Evolutionary conservation across 2,888 invertebrate genomes (phyloP).

Genomic region (Tribolium freemani): DNA sequence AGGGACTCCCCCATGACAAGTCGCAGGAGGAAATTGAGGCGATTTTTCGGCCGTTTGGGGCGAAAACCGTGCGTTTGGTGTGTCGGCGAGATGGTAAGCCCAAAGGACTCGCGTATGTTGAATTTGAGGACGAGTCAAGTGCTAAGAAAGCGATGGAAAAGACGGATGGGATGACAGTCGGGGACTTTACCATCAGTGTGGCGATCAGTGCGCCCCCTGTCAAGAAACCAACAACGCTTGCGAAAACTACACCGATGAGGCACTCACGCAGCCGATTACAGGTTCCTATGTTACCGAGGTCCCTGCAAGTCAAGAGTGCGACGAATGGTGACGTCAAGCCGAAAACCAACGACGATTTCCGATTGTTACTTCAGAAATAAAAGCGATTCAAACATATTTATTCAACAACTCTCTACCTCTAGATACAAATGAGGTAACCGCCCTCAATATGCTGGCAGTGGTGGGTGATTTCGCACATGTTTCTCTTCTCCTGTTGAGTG

Average conservation of each 20-base stretch:
- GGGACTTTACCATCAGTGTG: conserved; percentile 78
- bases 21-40: conserved; percentile 81
- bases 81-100: conserved; percentile 89
- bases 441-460: conserved; percentile 41
- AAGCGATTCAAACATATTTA: conserved; percentile 35
- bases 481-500: conserved; percentile 25
- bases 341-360: conserved; percentile 71
- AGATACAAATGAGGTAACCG: conserved; percentile 36
- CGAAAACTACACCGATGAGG: conserved; percentile 43
- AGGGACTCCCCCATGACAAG: conserved; percentile 81
- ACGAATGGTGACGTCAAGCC: conserved; percentile 46
- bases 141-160: conserved; percentile 81
- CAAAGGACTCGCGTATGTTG: conserved; percentile 94
- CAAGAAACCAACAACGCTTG: conserved; percentile 54
- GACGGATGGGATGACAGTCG: conserved; percentile 78
- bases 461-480: conserved; percentile 33
- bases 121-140: conserved; percentile 80
- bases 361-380: conserved; percentile 67
- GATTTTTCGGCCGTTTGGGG: conserved; percentile 81
- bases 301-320: conserved; percentile 54
- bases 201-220: conserved; percentile 80
- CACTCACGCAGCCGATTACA: conserved; percentile 62
- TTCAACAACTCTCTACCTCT: conserved; percentile 32
- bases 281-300: conserved; percentile 62
- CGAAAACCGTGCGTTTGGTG: conserved; percentile 87